A percentile compares a stretch with the other conserved stretches of the same genome.
Evolutionary conservation across 1,140 invertebrate species (phyloP).

Genomic region (Stratiolaelaps scimitus): DNA sequence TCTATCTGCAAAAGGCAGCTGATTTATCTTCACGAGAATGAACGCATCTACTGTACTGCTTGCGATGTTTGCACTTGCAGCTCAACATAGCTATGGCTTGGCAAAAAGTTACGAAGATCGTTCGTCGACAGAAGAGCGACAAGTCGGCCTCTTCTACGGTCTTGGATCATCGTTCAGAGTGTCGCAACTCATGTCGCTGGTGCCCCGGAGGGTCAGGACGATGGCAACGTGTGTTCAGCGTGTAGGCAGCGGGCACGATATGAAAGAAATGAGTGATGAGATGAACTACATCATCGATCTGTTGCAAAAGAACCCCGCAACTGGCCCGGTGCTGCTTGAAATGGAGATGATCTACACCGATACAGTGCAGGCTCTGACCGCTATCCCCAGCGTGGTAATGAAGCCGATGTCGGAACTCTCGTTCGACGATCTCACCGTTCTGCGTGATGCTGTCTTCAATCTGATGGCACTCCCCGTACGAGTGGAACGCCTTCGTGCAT

Average conservation of each 20-base stretch:
- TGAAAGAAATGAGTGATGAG: constrained; percentile 2
- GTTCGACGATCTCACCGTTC: constrained; percentile 3
- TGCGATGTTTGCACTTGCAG: too few species aligned
- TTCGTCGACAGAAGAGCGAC: background rate
- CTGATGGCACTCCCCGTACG: background rate
- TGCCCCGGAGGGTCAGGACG: constrained; percentile 3
- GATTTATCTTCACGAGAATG: too few species aligned
- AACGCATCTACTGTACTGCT: too few species aligned
- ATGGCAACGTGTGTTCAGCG: constrained; percentile 19
- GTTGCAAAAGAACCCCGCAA: constrained; percentile 11
- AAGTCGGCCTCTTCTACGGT: constrained; percentile 17
- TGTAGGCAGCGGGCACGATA: constrained; percentile 2
- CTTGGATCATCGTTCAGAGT: background rate
- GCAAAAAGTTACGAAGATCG: too few species aligned
- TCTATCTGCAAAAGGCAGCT: too few species aligned
- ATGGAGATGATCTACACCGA: constrained; percentile 27
- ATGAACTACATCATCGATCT: constrained; percentile 9
- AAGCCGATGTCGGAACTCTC: constrained; percentile 6
- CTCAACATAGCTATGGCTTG: too few species aligned
- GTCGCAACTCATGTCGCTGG: constrained; percentile 10
- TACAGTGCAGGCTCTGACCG: background rate
- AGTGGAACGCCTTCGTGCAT: background rate
- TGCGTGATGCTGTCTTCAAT: constrained; percentile 20
- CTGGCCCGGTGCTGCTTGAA: constrained; percentile 11
- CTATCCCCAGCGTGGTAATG: background rate